A percentile compares a stretch with the other conserved stretches of the same genome.
phyloP scores from a whole-genome alignment of 2,888 invertebrate species.

The Xylota segnis region DNA sequence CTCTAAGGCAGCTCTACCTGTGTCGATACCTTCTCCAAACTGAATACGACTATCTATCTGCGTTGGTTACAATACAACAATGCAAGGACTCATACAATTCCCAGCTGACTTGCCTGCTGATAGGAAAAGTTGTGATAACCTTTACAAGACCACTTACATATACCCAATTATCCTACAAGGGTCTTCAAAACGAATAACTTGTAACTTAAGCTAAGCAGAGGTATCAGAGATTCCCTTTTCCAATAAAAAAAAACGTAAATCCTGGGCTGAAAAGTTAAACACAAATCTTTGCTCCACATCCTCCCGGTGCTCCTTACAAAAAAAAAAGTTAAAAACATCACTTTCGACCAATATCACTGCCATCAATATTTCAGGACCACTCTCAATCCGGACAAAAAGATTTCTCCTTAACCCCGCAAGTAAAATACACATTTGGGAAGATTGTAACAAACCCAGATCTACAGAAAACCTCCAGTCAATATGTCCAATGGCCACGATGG shows the following conservation, averaged over 20 bases:
- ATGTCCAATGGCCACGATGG: constrained; percentile 17
- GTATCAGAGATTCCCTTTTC: too few species aligned
- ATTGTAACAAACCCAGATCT: neutral
- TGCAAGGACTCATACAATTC: too few species aligned
- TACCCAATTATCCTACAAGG: too few species aligned
- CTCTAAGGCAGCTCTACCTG: too few species aligned
- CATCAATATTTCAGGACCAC: constrained; percentile 33
- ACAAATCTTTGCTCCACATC: constrained; percentile 27
- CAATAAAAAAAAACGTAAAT: neutral
- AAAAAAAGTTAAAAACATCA: neutral
- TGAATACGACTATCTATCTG: too few species aligned
- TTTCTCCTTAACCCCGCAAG: neutral
- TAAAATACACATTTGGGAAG: constrained; percentile 17
- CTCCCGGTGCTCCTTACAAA: neutral
- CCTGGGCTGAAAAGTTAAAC: neutral
- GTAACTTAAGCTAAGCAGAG: neutral
- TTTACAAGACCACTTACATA: too few species aligned
- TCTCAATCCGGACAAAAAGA: neutral
- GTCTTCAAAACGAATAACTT: neutral
- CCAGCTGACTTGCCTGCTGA: too few species aligned
- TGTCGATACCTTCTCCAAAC: too few species aligned
- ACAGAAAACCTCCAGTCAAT: constrained; percentile 2
- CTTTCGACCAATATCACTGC: neutral
- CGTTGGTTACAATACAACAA: too few species aligned
- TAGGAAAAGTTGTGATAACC: too few species aligned